A percentile compares a stretch with the other conserved stretches of the same genome.
phyloP scores from a whole-genome alignment of 2,113 vertebrate genomes.

The Lagenorhynchus albirostris region DNA sequence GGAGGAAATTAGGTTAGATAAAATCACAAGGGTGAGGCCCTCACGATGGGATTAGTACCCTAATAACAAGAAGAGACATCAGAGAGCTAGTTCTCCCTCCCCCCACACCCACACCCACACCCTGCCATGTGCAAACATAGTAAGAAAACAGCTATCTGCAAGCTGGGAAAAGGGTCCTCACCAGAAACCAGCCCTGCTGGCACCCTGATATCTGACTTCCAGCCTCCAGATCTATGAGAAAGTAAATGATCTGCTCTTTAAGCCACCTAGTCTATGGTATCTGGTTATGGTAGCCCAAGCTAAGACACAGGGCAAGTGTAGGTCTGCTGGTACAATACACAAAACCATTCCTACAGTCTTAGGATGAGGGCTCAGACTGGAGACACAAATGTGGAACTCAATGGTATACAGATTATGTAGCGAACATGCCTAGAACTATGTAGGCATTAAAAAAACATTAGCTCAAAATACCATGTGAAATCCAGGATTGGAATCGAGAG shows the following conservation, averaged over 20 bases:
- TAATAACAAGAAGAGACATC: background rate
- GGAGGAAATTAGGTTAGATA: background rate
- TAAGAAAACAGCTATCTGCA: background rate
- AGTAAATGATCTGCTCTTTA: background rate
- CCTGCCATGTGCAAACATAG: background rate
- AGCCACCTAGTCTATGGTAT: background rate
- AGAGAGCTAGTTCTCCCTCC: too few relatives aligned
- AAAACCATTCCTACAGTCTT: background rate
- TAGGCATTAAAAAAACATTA: background rate
- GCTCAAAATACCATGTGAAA: background rate
- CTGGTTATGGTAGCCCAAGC: background rate
- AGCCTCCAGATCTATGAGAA: background rate
- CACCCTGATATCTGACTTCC: background rate
- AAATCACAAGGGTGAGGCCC: background rate
- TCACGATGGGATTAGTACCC: background rate
- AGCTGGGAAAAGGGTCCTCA: background rate
- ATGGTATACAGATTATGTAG: accelerated
- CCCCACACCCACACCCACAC: accelerated
- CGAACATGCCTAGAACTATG: background rate
- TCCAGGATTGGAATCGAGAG: background rate
- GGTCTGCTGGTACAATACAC: background rate
- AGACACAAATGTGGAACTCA: background rate
- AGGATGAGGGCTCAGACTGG: background rate
- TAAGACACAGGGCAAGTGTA: background rate
- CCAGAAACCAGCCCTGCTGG: background rate